Conservation (phyloP, 2,113 vertebrate genomes). For the Petrocephalus microphthalmus region DNA sequence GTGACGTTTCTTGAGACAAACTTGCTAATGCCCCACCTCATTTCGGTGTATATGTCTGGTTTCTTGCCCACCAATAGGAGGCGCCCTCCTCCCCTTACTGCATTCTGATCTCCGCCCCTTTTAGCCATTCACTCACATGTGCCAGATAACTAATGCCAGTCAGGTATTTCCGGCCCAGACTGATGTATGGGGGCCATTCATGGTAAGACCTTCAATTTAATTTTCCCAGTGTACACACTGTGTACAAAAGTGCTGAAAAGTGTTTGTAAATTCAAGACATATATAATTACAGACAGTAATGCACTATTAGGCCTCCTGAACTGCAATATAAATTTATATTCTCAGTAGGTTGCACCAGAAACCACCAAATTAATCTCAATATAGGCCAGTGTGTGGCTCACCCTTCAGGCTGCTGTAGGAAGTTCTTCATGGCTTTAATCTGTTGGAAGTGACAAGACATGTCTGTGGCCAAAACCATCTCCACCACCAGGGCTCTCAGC, state of each 20-base stretch:
- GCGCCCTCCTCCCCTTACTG: background rate
- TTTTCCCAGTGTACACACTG: background rate
- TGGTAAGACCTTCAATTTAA: background rate
- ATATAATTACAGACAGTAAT: background rate
- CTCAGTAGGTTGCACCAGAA: background rate
- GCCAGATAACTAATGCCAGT: background rate
- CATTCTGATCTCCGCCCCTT: background rate
- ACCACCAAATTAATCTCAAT: background rate
- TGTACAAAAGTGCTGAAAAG: background rate
- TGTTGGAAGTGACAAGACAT: conserved; percentile 97
- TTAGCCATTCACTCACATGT: background rate
- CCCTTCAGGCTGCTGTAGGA: conserved; percentile 83
- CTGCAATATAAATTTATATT: background rate
- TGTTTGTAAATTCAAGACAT: background rate
- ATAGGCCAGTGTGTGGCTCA: conserved; percentile 34
- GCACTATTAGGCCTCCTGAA: background rate
- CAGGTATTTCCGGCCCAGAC: background rate
- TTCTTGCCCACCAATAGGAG: background rate
- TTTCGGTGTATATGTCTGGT: background rate
- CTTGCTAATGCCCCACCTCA: background rate
- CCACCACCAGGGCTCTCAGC: conserved; percentile 80
- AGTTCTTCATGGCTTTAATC: conserved; percentile 84
- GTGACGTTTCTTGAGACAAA: conserved; percentile 4
- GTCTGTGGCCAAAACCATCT: conserved; percentile 95
- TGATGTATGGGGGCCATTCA: background rate